These are phyloP conservation scores for Mamestra configurata DNA, from an alignment of 1,140 invertebrate genomes.

Conservation along the genomic window DNA sequence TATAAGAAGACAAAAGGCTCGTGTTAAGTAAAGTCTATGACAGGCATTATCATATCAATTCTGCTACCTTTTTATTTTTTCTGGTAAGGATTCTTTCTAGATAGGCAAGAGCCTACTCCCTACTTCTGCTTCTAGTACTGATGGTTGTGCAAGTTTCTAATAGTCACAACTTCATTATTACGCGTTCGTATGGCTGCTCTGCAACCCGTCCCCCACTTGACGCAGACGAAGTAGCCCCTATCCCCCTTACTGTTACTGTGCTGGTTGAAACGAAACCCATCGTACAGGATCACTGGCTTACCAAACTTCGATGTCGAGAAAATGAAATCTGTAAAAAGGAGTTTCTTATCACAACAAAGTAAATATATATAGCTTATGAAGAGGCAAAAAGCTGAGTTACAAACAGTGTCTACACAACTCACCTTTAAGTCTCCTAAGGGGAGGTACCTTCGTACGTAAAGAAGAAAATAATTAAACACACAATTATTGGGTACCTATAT, in stretches of 20 bases:
- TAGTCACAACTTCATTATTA: slow-evolving; percentile 50
- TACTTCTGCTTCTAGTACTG: not conserved
- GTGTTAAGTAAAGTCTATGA: too few relatives aligned
- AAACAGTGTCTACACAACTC: too few relatives aligned
- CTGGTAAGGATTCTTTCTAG: too few relatives aligned
- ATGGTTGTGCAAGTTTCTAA: slow-evolving; percentile 67
- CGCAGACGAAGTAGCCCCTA: slow-evolving; percentile 64
- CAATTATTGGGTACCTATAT: too few relatives aligned
- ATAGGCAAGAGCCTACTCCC: too few relatives aligned
- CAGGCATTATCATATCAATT: not conserved
- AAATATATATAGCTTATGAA: too few relatives aligned
- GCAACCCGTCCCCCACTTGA: slow-evolving; percentile 61
- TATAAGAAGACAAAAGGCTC: too few relatives aligned
- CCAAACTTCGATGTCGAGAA: slow-evolving; percentile 26
- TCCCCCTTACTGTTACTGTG: slow-evolving; percentile 62
- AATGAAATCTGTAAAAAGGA: not conserved
- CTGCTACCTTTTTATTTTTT: not conserved
- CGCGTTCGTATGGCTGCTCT: slow-evolving; percentile 59
- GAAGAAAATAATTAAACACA: too few relatives aligned
- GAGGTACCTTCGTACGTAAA: too few relatives aligned
- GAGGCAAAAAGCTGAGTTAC: too few relatives aligned
- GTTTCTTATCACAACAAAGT: too few relatives aligned
- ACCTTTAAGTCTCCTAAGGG: too few relatives aligned
- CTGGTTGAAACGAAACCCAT: slow-evolving; percentile 62
- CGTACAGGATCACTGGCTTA: slow-evolving; percentile 57